These are phyloP conservation scores for Cephonodes hylas DNA, from an alignment of 2,888 invertebrate genomes.

Conservation along the genomic window DNA sequence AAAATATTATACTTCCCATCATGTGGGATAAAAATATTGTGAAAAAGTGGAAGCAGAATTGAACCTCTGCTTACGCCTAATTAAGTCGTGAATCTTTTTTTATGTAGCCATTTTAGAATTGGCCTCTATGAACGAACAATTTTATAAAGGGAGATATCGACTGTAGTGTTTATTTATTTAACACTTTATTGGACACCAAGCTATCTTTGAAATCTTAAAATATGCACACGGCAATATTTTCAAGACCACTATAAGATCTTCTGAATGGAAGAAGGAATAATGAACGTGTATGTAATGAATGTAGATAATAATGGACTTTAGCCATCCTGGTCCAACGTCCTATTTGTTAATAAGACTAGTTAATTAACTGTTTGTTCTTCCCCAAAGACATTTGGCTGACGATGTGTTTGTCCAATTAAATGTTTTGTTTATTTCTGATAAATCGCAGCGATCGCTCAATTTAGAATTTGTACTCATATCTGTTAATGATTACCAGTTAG, in stretches of 20 bases:
- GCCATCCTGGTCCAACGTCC: conserved; percentile 32
- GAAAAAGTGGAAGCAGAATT: no score
- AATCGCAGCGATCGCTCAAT: conserved; percentile 22
- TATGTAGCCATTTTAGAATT: no score
- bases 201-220: no score
- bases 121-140: no score
- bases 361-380: conserved; percentile 28
- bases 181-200: no score
- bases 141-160: background rate
- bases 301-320: conserved; percentile 31
- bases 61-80: no score
- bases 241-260: no score
- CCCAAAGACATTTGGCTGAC: conserved; percentile 36
- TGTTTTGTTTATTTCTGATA: conserved; percentile 60
- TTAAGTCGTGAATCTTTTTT: no score
- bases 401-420: conserved; percentile 46
- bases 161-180: background rate
- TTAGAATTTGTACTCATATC: conserved; percentile 8
- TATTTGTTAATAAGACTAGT: conserved; percentile 26
- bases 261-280: no score
- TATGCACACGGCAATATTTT: no score
- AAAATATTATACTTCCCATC: no score
- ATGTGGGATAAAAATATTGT: no score
- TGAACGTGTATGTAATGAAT: background rate
- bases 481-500: background rate